A percentile compares a stretch with the other conserved stretches of the same genome.
Evolutionary conservation across 1,140 invertebrate genomes (phyloP).

Genomic region (Trichogramma pretiosum): DNA sequence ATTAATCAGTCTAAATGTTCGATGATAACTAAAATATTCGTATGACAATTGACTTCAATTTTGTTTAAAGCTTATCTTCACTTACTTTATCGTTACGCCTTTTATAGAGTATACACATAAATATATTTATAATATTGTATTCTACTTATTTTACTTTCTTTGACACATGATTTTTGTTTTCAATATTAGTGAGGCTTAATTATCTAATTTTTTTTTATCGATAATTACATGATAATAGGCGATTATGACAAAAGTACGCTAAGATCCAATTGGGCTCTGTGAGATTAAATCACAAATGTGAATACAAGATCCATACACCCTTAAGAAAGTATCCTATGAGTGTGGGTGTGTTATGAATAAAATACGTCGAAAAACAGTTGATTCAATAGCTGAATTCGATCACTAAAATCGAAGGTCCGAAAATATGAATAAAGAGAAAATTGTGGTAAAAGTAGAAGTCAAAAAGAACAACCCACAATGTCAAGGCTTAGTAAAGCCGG

Average conservation of each 20-base stretch:
- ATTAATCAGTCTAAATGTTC: conserved; percentile 5
- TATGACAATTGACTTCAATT: too few species aligned
- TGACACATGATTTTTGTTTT: conserved; percentile 15
- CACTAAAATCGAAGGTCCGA: too few species aligned
- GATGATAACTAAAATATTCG: too few species aligned
- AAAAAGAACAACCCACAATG: conserved; percentile 32
- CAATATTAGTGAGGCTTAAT: too few species aligned
- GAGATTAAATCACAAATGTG: too few species aligned
- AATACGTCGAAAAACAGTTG: too few species aligned
- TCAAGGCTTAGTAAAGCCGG: conserved; percentile 28
- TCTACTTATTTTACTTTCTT: conserved; percentile 18
- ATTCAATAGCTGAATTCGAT: too few species aligned
- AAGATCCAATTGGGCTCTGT: conserved; percentile 6
- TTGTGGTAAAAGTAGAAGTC: background rate
- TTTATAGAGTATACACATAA: too few species aligned
- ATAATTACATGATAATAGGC: conserved; percentile 2
- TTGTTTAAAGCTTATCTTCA: too few species aligned
- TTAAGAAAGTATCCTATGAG: background rate
- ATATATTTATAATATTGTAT: too few species aligned
- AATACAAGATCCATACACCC: too few species aligned
- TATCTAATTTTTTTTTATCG: too few species aligned
- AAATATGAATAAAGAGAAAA: conserved; percentile 4
- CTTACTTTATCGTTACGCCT: background rate
- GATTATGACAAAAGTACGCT: conserved; percentile 12
- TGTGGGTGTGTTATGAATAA: background rate